Conservation (phyloP, 2,113 vertebrate species). For the Motacilla tschutschensis region DNA sequence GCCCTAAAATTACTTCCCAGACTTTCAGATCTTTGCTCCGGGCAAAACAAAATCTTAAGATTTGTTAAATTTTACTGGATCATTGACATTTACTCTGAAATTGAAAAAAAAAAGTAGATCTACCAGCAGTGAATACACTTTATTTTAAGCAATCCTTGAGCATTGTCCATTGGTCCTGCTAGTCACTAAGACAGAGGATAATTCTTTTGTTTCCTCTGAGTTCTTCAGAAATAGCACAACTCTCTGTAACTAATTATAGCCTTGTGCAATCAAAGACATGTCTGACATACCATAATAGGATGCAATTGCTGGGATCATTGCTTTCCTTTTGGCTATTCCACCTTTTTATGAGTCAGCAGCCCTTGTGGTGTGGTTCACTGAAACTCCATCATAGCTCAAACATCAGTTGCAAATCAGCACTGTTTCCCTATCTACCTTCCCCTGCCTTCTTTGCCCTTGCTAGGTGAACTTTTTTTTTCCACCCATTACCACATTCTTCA, state of each 20-base stretch:
- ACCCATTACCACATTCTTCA: neutral
- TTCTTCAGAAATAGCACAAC: neutral
- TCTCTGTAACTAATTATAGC: slow-evolving; percentile 28
- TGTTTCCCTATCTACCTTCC: neutral
- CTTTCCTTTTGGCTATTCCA: slow-evolving; percentile 18
- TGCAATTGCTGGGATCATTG: slow-evolving; percentile 24
- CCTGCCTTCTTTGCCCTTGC: neutral
- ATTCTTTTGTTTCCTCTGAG: neutral
- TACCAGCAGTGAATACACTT: neutral
- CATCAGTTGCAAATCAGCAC: neutral
- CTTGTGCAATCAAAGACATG: neutral
- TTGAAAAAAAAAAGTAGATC: neutral
- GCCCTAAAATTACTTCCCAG: neutral
- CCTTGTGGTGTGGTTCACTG: slow-evolving; percentile 25
- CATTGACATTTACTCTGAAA: neutral
- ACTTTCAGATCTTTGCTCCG: neutral
- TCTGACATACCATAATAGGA: slow-evolving; percentile 14
- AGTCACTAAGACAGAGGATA: neutral
- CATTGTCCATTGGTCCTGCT: neutral
- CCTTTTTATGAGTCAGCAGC: slow-evolving; percentile 29
- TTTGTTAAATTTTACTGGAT: neutral
- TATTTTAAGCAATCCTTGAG: neutral
- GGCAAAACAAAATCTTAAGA: neutral
- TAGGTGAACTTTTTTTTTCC: neutral
- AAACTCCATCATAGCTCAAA: neutral